phyloP scores from a whole-genome alignment of 2,888 invertebrate genomes.

The Sarcophaga rosellei region DNA sequence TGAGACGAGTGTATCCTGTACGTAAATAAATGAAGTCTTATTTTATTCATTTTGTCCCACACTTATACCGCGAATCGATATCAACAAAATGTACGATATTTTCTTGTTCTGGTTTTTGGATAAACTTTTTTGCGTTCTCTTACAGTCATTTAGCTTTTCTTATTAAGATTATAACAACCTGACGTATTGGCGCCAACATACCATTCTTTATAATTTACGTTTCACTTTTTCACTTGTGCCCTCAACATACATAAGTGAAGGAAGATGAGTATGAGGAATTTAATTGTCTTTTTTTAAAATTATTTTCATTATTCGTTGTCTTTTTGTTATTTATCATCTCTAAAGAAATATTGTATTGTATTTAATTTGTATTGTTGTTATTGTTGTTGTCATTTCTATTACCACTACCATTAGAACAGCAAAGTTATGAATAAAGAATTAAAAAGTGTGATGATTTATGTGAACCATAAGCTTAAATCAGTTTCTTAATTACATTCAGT shows the following conservation, averaged over 20 bases:
- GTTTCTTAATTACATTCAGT: conserved; percentile 13
- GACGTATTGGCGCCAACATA: conserved; percentile 63
- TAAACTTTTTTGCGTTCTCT: conserved; percentile 20
- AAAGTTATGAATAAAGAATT: too few relatives aligned
- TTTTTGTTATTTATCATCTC: neutral
- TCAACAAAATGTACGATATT: conserved; percentile 47
- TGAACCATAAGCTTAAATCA: neutral
- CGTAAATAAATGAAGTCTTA: conserved; percentile 66
- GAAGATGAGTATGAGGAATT: too few relatives aligned
- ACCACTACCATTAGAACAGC: too few relatives aligned
- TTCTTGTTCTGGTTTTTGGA: neutral
- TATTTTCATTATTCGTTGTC: neutral
- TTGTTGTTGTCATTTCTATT: too few relatives aligned
- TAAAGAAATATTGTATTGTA: neutral
- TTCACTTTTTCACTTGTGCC: neutral
- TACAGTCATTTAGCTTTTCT: conserved; percentile 59
- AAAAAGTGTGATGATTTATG: too few relatives aligned
- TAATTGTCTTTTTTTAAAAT: neutral
- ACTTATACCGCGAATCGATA: conserved; percentile 52
- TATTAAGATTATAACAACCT: conserved; percentile 58
- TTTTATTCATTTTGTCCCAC: conserved; percentile 60
- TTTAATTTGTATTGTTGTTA: too few relatives aligned
- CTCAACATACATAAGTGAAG: neutral
- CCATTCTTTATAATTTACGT: conserved; percentile 4
- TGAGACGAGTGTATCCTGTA: conserved; percentile 44